Evolutionary conservation across 2,113 vertebrate species (phyloP), one percentile per base, ranked within the genome.

Genomic region (Thryonomys swinderianus): DNA sequence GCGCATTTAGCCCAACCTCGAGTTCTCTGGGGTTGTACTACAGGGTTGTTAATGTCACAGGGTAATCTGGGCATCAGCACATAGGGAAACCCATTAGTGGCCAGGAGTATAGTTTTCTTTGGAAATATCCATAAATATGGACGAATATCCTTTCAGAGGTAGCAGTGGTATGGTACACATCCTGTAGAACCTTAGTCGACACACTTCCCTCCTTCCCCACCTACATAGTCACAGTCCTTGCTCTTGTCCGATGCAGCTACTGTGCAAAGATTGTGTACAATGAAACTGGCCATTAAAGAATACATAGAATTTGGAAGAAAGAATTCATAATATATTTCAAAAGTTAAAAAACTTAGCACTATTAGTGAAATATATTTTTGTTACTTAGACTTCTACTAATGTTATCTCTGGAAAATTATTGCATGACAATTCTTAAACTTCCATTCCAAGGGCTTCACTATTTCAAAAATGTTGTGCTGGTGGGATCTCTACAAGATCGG

Each of bases 401-500:
- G 81, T 67, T 85, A 66, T 83, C 87, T 89, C 40, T 95, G n/a
- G 37, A 74, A 82, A 91, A 88, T 42, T 64, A 42, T 86, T 95
- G 23, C 32, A 45, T 95, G 85, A 8, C 92, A 89, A 86, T 73
- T 95, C 23, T 53, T 62, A 96, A 51, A 90, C 93, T 96, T 95
- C 91, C 92, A 55, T 92, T 96, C 55, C 61, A 94, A 99, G 99
- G 99, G 97, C 99, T 99, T 97, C 99, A 99, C 96, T 99, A 99
- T 97, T 99, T 99, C 98, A 99, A 98, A 98, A 99, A 99, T 93
- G 99, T 99, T 95, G 99, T 99, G 59, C 98, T 99, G 90, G 99
- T 99, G 48, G 99, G 99, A 55, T 99, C 99, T 34, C 98, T 99
- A 94, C 99, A 99, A 98, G 99, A 99, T 98, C 99, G 99, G 91